Evolutionary conservation across 1,140 invertebrate species (phyloP), one percentile per base, ranked within the genome.

Genomic region (Drosophila gunungcola): DNA sequence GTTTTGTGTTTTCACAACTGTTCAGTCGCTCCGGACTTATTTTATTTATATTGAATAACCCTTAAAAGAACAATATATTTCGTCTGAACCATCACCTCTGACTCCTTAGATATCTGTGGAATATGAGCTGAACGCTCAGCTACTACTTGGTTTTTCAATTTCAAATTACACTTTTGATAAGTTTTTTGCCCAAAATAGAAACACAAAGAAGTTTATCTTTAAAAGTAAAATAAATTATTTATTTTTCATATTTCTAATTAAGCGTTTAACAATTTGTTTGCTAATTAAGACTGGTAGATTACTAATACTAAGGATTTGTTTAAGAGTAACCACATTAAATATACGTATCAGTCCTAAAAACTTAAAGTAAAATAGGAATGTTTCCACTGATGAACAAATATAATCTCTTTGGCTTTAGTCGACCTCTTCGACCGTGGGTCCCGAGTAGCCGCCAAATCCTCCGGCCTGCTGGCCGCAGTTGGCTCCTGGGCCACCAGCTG

Each of bases 381-480:
- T 6, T 32, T 21, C 16, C 16, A 21, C 16, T 7, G 9, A 42
- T 39, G 11, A 6, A 38, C 36, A 38, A 0, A 38, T 4, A n/a
- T 7, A 29, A 11, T 36, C 32, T 42, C n/a, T 10, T 25, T 11
- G 16, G 3, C 27, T 16, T 86, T 84, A 88, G 56, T 84, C 80
- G 41, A 88, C 80, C 61, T 88, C 83, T 43, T 88, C 83, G 25
- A 88, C 80, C 2, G 78, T 84, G 39, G 80, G 83, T 39, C 80
- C 78, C 4, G 42, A 62, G 34, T 54, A 54, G 32, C 77, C 67
- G n/a, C 62, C 93, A 45, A 78, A 83, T 11, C 78, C 79, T 27
- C 91, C 90, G 11, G 82, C 82, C 61, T 92, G 91, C 68, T 92
- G 92, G 32, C 77, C 82, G 70, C 86, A 73, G 21, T 52, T 62